A percentile compares a stretch with the other conserved stretches of the same genome.
phyloP scores from a whole-genome alignment of 30 jellyfish, hydroid and myxozoan genomes.

The Rhopilema esculentum region DNA sequence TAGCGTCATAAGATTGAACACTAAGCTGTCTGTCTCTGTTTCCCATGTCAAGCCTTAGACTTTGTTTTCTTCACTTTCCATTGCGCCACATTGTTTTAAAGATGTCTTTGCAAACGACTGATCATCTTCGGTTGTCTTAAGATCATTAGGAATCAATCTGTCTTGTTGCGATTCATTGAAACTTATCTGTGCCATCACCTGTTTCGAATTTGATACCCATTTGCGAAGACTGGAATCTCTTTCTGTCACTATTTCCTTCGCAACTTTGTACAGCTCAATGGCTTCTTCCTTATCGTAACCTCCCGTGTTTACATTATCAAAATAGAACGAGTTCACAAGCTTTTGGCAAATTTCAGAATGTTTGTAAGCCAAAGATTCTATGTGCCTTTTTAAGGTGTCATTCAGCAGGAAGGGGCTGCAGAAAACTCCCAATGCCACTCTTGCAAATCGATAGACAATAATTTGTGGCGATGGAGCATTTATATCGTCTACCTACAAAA shows the following conservation, averaged over 20 bases:
- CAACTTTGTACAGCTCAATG: neutral
- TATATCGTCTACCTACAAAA: neutral
- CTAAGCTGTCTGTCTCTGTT: too few relatives aligned
- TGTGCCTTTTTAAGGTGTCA: neutral
- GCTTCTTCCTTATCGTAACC: neutral
- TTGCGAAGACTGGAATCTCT: neutral
- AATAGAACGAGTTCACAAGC: neutral
- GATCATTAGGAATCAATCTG: too few relatives aligned
- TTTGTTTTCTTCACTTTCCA: too few relatives aligned
- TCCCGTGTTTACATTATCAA: neutral
- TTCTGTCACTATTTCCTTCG: neutral
- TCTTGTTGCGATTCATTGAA: neutral
- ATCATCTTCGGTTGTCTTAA: too few relatives aligned
- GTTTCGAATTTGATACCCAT: neutral
- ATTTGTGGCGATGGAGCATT: neutral
- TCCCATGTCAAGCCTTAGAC: too few relatives aligned
- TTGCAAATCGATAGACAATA: neutral
- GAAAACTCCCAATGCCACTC: neutral
- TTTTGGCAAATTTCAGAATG: neutral
- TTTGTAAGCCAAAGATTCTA: neutral
- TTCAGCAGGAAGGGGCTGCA: constrained; percentile 14
- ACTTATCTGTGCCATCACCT: neutral
- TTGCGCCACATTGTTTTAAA: too few relatives aligned
- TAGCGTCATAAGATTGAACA: too few relatives aligned
- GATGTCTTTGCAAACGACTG: too few relatives aligned